A percentile compares a stretch with the other conserved stretches of the same genome.
Evolutionary conservation across 2,797 vertebrate genomes (phyloP).

Genomic region (Diglossa cyanea): DNA sequence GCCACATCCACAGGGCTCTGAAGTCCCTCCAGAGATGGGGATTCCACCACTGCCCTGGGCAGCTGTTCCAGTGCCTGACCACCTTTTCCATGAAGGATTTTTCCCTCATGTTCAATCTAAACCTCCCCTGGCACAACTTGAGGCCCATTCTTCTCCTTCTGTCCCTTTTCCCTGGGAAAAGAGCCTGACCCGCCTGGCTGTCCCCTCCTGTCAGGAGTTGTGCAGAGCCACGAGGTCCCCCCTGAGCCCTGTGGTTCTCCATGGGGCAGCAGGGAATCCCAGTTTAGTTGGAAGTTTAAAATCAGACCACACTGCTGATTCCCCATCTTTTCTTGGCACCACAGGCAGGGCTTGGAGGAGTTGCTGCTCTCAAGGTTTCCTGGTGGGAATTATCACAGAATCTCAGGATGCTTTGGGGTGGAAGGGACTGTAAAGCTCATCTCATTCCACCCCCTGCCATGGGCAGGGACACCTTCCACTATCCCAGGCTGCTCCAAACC

Average conservation of each 20-base stretch:
- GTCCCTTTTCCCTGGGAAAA: neutral
- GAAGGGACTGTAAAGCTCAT: neutral
- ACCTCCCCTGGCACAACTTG: rapidly evolving
- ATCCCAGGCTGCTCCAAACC: neutral
- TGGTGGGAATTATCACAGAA: neutral
- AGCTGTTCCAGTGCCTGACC: neutral
- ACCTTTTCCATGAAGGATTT: neutral
- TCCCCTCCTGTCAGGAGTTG: neutral
- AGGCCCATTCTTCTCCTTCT: rapidly evolving
- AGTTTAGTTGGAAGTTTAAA: neutral
- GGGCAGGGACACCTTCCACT: neutral
- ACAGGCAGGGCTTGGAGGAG: neutral
- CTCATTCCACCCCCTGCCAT: neutral
- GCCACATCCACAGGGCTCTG: neutral
- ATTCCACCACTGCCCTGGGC: rapidly evolving
- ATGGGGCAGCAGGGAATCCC: neutral
- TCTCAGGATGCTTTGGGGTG: neutral
- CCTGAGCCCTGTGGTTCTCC: neutral
- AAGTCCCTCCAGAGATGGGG: neutral
- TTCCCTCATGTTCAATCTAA: neutral
- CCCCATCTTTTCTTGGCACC: neutral
- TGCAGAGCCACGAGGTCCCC: neutral
- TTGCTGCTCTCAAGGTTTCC: neutral
- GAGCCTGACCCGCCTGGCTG: rapidly evolving
- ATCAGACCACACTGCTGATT: neutral